Evolutionary conservation across 2,888 invertebrate species (phyloP), one percentile per base, ranked within the genome.

Genomic region (Thymelicus acteon): DNA sequence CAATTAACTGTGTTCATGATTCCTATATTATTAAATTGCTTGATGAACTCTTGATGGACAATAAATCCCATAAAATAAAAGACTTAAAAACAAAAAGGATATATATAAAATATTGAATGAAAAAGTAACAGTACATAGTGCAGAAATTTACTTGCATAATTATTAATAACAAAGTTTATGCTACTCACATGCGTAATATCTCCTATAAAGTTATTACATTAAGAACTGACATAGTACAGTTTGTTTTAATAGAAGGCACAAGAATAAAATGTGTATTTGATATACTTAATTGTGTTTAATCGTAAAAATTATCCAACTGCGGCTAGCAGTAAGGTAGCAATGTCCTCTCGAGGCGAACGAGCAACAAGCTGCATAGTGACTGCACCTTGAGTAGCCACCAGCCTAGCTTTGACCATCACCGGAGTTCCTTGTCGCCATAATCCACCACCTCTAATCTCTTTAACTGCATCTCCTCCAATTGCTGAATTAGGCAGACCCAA

Each of bases 301-400:
- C 19, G 10, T 54, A 54, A 2, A 57, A 58, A 74, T 82, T 96
- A 98, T 85, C 97, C 98, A 78, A 98, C 96, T 66, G 97, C 96
- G 64, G 97, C 96, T 61, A 97, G 95, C 72, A 99, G 95, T 60
- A 98, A 94, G 83, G 98, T 97, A 6, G 98, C 97, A 48, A 98
- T 96, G 75, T 96, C 96, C 71, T 96, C 95, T 87, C 97, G 96
- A 40, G 97, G 96, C 24, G 98, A 97, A 57, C 98, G 95, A 6
- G 98, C 97, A 0, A 97, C 96, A 71, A 99, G 93, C 85, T 98
- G 98, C 97, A 99, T 98, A 39, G 98, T 98, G n/a, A 99, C 97
- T 62, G 96, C 96, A 44, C 95, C 95, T 72, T 96, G 95, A 12
- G 94, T 83, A 1, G 96, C 95, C 37, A 97, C 91, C 75, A 98